phyloP scores from a whole-genome alignment of 2,888 invertebrate species.

The Gerosis bhagava region DNA sequence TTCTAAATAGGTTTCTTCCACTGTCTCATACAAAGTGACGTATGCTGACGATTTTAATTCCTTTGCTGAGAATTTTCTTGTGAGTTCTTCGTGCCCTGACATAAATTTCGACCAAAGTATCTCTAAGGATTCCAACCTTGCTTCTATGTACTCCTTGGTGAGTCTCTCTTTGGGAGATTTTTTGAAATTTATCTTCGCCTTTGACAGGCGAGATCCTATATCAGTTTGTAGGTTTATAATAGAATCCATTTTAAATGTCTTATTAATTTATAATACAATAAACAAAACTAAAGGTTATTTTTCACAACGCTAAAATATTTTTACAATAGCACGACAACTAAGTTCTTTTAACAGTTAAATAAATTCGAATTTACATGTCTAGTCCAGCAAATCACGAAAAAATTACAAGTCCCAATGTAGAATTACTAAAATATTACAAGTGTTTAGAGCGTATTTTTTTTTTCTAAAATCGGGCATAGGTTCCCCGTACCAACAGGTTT shows the following conservation, averaged over 20 bases:
- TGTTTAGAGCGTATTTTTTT: neutral
- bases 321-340: too few species aligned
- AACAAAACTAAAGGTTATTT: too few species aligned
- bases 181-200: neutral
- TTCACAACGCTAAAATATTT: too few species aligned
- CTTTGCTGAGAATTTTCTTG: neutral
- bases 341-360: too few species aligned
- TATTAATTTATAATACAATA: too few species aligned
- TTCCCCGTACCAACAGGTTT: constrained; percentile 1
- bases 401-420: too few species aligned
- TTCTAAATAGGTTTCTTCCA: neutral
- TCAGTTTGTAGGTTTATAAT: constrained; percentile 7
- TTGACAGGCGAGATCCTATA: neutral
- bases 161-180: constrained; percentile 4
- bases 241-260: constrained; percentile 4
- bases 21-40: neutral
- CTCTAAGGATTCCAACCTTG: constrained; percentile 1
- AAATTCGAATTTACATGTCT: too few species aligned
- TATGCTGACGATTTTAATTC: neutral
- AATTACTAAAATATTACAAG: constrained; percentile 6
- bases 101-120: neutral
- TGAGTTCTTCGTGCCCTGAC: neutral
- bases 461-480: neutral
- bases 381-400: too few species aligned
- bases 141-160: neutral